phyloP scores from a whole-genome alignment of 2,797 vertebrate genomes.

The Coranthus polyacanthus region DNA sequence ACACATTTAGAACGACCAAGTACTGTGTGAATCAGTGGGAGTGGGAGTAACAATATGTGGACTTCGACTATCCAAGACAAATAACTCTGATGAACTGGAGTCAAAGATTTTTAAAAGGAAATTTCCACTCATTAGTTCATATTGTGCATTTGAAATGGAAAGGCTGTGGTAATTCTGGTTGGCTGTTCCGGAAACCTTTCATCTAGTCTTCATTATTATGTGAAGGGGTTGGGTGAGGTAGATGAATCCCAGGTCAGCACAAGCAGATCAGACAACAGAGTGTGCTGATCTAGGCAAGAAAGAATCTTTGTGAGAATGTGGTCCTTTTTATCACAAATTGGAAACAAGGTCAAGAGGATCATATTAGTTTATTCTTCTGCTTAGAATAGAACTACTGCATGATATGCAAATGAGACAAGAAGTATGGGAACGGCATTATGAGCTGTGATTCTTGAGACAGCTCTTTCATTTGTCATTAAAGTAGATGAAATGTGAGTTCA shows the following conservation, averaged over 20 bases:
- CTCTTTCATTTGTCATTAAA: slow-evolving; percentile 39
- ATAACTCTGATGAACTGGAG: slow-evolving; percentile 37
- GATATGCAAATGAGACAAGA: slow-evolving; percentile 59
- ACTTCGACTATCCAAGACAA: slow-evolving; percentile 38
- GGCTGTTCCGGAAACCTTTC: slow-evolving; percentile 53
- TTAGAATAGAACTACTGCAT: slow-evolving; percentile 41
- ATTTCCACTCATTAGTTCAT: slow-evolving; percentile 39
- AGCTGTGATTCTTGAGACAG: slow-evolving; percentile 33
- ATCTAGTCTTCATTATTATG: slow-evolving; percentile 72
- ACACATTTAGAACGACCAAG: slow-evolving; percentile 37
- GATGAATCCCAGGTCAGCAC: slow-evolving; percentile 73
- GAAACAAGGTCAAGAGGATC: slow-evolving; percentile 68
- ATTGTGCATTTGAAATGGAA: slow-evolving; percentile 56
- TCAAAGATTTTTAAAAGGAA: slow-evolving; percentile 51
- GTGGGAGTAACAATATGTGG: slow-evolving; percentile 43
- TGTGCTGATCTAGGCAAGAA: slow-evolving; percentile 66
- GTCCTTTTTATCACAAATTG: slow-evolving; percentile 50
- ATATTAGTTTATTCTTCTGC: slow-evolving; percentile 49
- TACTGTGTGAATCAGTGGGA: slow-evolving; percentile 47
- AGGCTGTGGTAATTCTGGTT: slow-evolving; percentile 59
- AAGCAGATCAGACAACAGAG: slow-evolving; percentile 61
- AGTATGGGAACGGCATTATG: slow-evolving; percentile 36
- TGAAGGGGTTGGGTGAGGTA: slow-evolving; percentile 32
- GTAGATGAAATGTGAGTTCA: slow-evolving; percentile 34
- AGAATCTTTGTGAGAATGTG: slow-evolving; percentile 66